These are phyloP conservation scores for Seira ritae DNA, from an alignment of 2,888 invertebrate genomes.

Conservation along the genomic window DNA sequence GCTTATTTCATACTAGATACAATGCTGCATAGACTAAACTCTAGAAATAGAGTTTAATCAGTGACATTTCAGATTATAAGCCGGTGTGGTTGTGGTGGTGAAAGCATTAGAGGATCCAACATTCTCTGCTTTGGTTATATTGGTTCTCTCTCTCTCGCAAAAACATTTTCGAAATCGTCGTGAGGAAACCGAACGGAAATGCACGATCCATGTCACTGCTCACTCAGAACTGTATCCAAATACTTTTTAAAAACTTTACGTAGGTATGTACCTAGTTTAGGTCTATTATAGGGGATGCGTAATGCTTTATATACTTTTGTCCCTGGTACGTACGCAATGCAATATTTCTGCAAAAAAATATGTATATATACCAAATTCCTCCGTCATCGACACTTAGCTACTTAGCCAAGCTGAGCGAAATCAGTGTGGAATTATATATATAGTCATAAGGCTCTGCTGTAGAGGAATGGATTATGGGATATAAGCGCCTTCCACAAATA, in stretches of 20 bases:
- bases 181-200: background rate
- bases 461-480: background rate
- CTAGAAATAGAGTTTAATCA: no score
- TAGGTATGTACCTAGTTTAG: background rate
- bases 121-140: no score
- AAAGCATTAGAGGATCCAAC: no score
- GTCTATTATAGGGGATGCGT: conserved; percentile 2
- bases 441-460: background rate
- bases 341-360: conserved; percentile 15
- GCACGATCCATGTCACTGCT: background rate
- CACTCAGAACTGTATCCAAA: no score
- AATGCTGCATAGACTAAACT: no score
- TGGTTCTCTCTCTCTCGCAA: no score
- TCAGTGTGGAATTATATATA: background rate
- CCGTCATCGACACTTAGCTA: background rate
- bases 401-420: background rate
- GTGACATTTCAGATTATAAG: no score
- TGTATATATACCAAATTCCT: background rate
- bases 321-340: conserved; percentile 16
- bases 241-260: background rate
- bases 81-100: no score
- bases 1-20: no score
- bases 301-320: background rate
- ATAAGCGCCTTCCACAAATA: conserved; percentile 72
- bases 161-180: no score